Base-by-base conservation (phyloP, 2,888 invertebrate genomes). In the Odontomyia ornata region DNA sequence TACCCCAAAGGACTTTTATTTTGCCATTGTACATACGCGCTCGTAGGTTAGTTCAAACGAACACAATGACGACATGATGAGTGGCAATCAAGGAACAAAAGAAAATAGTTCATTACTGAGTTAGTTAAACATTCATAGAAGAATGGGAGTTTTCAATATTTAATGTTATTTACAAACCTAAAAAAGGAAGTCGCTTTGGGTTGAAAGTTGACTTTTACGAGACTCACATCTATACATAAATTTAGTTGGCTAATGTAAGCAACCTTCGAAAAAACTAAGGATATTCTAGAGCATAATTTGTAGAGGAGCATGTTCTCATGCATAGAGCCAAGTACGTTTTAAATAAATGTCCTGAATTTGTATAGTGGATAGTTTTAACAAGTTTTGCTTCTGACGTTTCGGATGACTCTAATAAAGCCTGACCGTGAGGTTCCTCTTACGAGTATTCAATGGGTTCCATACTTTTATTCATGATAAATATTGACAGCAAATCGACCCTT, bases 401-500 rank as follows among this genome's bases (percentile, higher is more conserved):
- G n/a, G 15, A 18, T 2, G 13, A 52, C 5, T 4, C 3, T 4
- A 52, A 4, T 3, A 52, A 18, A 15, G 13, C 13, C n/a, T n/a
- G n/a, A n/a, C n/a, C n/a, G n/a, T 18, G 3, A 52, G 13, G 52
- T 9, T 52, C 52, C 4, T n/a, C 4, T 4, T 4, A 4, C 15
- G 5, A 18, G 5, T 52, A 4, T 52, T 52, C 52, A 9, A 18
- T 15, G 15, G 52, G 13, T 52, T 52, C 13, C 5, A 36, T 36
- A 18, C 15, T 52, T 13, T 9, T 15, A 4, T 5, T 23, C 4
- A 60, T 60, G 60, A 60, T 60, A 60, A 60, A 60, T 60, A 60
- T 60, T 60, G 60, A 60, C 60, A 60, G 60, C 13, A 60, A 60
- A 23, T 25, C 60, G 18, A 60, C 21, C 60, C 60, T 60, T 60